Evolutionary conservation across 2,113 vertebrate genomes (phyloP).

Genomic region (Prunella fulvescens): DNA sequence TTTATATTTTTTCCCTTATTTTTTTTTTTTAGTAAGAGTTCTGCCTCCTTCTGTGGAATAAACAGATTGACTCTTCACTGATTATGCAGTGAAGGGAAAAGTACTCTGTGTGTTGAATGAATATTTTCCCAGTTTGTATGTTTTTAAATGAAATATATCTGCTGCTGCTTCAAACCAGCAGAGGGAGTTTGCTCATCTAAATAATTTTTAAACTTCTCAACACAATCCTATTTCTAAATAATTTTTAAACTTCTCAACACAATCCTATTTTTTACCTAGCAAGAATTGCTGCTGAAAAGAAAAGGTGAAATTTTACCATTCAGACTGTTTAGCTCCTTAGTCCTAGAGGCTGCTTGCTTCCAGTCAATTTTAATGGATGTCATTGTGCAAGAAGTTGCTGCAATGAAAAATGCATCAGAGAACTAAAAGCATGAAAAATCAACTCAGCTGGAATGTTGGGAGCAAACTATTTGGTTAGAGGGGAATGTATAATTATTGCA

Average conservation of each 20-base stretch:
- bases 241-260: neutral
- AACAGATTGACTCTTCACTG: neutral
- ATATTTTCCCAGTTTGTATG: neutral
- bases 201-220: neutral
- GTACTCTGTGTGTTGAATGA: neutral
- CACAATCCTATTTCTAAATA: neutral
- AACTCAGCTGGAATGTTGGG: neutral
- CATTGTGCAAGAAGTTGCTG: neutral
- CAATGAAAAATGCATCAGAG: neutral
- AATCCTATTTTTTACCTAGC: neutral
- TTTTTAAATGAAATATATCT: neutral
- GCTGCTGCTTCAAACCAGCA: constrained; percentile 31
- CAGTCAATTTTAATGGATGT: neutral
- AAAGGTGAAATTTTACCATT: neutral
- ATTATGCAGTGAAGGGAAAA: neutral
- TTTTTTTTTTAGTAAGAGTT: neutral
- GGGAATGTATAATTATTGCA: neutral
- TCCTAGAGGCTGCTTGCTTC: neutral
- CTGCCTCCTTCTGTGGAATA: neutral
- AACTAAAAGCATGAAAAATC: neutral
- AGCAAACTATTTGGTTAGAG: neutral
- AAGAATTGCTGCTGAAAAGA: neutral
- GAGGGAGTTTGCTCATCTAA: constrained; percentile 46
- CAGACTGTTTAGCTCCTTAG: neutral
- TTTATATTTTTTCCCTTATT: neutral